Evolutionary conservation across 2,888 invertebrate species (phyloP), one percentile per base, ranked within the genome.

Genomic region (Abscondita cerata): DNA sequence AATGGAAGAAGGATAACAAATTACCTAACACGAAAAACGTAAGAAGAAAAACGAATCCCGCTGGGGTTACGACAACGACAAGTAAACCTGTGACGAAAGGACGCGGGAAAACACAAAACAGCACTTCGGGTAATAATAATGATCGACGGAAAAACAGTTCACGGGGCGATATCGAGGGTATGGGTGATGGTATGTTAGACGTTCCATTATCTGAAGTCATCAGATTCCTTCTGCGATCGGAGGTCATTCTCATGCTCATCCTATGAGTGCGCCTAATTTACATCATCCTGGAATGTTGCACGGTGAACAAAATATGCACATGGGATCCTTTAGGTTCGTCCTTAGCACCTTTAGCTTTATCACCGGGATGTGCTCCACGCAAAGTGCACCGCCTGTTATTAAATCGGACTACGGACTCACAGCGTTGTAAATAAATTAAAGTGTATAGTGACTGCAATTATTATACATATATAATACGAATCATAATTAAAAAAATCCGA

Each of bases 401-500:
- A 93, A 93, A 82, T 91, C 92, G 72, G 93, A 94, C 82, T 94
- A 94, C 78, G 94, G 92, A 80, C 86, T 95, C 75, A 94, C 93
- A 78, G 88, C 92, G 54, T 85, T 88, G 80, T 88, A 88, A 86
- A 48, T 48, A 52, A 52, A 47, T 46, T 31, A 18, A 20, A 25
- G 46, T 40, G 44, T 46, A 53, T 31, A 61, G 52, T 57, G 62
- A 58, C 50, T 31, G 6, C 52, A 53, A 19, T 53, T 41, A 52
- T 25, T 52, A 61, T 61, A 61, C 34, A 51, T 40, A 47, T 44
- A 55, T 50, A 40, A 46, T 52, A 56, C 38, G 40, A 57, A 53
- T 52, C 19, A 52, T 33, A 59, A 54, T 53, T 59, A 38, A 61
- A 74, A n/a, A 69, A 73, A 71, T 72, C 73, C 74, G 76, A 76